Base-by-base conservation (phyloP, 2,888 invertebrate genomes). In the Brachypalpus laphriformis region DNA sequence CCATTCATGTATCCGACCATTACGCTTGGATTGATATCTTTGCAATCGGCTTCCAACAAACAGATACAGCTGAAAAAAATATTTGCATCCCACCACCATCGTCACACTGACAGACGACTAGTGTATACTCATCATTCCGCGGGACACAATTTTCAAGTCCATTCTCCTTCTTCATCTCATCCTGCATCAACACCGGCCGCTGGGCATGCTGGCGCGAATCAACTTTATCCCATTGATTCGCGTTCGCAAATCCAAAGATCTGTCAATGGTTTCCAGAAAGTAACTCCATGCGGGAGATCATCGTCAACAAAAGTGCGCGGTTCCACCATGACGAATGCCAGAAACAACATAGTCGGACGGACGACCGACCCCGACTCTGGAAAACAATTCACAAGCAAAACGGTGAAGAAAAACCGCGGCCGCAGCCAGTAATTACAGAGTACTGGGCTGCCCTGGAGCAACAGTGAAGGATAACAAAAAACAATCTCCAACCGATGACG, bases 261-360 rank as follows among this genome's bases (percentile, higher is more conserved):
- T 76, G 75, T 85, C 85, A 85, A 85, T 85, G 81, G 76, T 61
- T 49, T 47, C 65, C 65, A 54, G 45, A 74, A 71, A 70, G 61
- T 65, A 65, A 70, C 42, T 68, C 61, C 65, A 34, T 40, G 51
- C 54, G 65, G 70, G 71, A 77, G 59, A 74, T 82, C 74, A 56
- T 37, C 59, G 65, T 75, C 70, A 66, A 78, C 70, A 75, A 85
- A 80, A 75, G 80, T 75, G 57, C 65, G 57, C 81, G 70, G 47
- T 68, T 70, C 42, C 57, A 31, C 75, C 85, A 85, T 81, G 85
- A 85, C 81, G 80, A 85, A 85, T 81, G 81, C 85, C 75, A 85
- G 75, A 81, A 71, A 85, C 71, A 85, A 85, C 85, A 85, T 76
- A 34, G 54, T 25, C 25, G n/a, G n/a, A n/a, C 59, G 54, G 59